A percentile compares a stretch with the other conserved stretches of the same genome.
phyloP scores from a whole-genome alignment of 2,113 vertebrate species.

The Percina caprodes region DNA sequence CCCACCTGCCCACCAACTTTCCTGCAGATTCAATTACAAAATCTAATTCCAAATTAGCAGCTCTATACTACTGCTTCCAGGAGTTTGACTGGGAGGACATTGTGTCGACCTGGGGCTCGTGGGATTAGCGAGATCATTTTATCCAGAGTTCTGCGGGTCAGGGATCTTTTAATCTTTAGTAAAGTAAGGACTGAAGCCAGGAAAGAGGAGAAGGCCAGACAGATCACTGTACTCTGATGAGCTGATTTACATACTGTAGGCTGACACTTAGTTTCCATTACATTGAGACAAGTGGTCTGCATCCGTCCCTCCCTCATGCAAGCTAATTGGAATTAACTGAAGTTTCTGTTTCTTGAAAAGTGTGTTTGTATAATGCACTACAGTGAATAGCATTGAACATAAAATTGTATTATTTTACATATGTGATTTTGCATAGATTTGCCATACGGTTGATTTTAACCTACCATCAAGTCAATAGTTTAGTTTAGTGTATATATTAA shows the following conservation, averaged over 20 bases:
- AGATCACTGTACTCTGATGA: slow-evolving; percentile 63
- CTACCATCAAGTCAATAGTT: neutral
- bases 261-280: slow-evolving; percentile 71
- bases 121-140: slow-evolving; percentile 65
- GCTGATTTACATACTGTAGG: slow-evolving; percentile 61
- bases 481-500: neutral
- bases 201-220: slow-evolving; percentile 72
- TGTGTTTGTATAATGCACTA: neutral
- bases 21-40: slow-evolving; percentile 20
- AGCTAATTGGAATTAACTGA: slow-evolving; percentile 17
- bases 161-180: slow-evolving; percentile 68
- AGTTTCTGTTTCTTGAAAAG: neutral
- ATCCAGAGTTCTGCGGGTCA: slow-evolving; percentile 45
- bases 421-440: neutral
- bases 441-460: neutral
- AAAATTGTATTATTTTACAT: neutral
- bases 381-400: neutral
- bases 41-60: slow-evolving; percentile 9
- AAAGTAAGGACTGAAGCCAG: slow-evolving; percentile 46
- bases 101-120: slow-evolving; percentile 28
- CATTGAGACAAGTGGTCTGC: slow-evolving; percentile 35
- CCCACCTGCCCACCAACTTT: neutral
- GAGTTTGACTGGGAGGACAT: slow-evolving; percentile 9
- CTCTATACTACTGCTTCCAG: neutral
- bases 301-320: slow-evolving; percentile 12